Evolutionary conservation across 2,113 vertebrate genomes (phyloP), one percentile per base, ranked within the genome.

Genomic region (Melanotaenia duboulayi): DNA sequence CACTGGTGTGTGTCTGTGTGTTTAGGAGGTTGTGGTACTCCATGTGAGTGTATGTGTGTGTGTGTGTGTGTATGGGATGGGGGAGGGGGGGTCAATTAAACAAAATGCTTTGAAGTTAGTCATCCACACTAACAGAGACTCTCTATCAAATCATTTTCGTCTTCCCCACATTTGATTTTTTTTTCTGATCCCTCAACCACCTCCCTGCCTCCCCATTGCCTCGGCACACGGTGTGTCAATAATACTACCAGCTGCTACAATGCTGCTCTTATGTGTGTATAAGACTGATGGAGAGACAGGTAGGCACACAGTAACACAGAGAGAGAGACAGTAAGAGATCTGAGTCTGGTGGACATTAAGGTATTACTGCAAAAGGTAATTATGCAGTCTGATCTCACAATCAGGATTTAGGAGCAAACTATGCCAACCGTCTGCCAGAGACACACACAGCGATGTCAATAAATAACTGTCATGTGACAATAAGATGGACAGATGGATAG

Each of bases 361-460:
- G 87, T 87, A 84, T 92, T 93, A 93, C 92, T 91, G 91, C 83
- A 89, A 91, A 80, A 90, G 90, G 90, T 93, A 93, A 94, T 95
- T 93, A 92, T 89, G 81, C 78, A 92, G 92, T 90, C 93, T 93
- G 92, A 93, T 93, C 92, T 94, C 93, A 92, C 89, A 83, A 74
- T 83, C 84, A 89, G 90, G 92, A 92, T 92, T 93, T 92, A 93
- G 91, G 90, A 90, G 83, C 89, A 90, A 92, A 91, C 90, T 90
- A 90, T 89, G 91, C 74, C 88, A 74, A 84, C 86, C 60, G 75
- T 84, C 81, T 86, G 86, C 83, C 84, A 79, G 71, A 87, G 80
- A 88, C 88, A 83, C 74, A 84, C 71, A 71, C 69, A 28, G 23
- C 49, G 61, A 80, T 40, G 65, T 63, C 80, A 83, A 90, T 86